These are phyloP conservation scores for Psittacula echo DNA, from an alignment of 2,797 vertebrate genomes.

Conservation along the genomic window DNA sequence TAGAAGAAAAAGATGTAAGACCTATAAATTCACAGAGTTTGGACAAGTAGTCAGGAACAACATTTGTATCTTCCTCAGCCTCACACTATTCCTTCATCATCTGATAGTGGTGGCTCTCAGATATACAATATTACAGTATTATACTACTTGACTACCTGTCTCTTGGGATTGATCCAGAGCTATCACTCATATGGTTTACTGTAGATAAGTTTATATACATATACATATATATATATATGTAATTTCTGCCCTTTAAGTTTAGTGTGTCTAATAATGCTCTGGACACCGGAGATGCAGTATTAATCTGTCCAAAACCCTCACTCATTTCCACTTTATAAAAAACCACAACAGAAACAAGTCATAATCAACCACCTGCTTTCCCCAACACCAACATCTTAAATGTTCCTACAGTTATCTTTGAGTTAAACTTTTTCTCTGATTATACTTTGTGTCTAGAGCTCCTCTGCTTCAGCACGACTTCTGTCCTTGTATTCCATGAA, in stretches of 20 bases:
- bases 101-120: neutral
- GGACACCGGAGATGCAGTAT: neutral
- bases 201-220: neutral
- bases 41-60: neutral
- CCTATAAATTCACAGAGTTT: neutral
- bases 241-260: neutral
- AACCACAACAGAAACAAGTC: neutral
- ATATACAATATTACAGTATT: neutral
- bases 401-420: neutral
- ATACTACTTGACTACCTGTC: fast-evolving
- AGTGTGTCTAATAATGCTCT: neutral
- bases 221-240: too few species aligned
- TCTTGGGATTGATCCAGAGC: neutral
- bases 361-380: neutral
- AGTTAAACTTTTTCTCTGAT: neutral
- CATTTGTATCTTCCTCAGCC: neutral
- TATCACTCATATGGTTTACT: neutral
- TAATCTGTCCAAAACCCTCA: neutral
- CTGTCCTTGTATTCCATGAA: neutral
- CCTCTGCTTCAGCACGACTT: neutral
- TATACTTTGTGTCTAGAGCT: neutral
- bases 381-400: neutral
- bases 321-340: neutral
- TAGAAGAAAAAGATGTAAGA: neutral
- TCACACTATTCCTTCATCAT: neutral